Percentiles rank a stretch among this genome's conserved stretches.
Evolutionary conservation across 2,113 vertebrate species (phyloP).

Genomic region (Calidris pugnax): DNA sequence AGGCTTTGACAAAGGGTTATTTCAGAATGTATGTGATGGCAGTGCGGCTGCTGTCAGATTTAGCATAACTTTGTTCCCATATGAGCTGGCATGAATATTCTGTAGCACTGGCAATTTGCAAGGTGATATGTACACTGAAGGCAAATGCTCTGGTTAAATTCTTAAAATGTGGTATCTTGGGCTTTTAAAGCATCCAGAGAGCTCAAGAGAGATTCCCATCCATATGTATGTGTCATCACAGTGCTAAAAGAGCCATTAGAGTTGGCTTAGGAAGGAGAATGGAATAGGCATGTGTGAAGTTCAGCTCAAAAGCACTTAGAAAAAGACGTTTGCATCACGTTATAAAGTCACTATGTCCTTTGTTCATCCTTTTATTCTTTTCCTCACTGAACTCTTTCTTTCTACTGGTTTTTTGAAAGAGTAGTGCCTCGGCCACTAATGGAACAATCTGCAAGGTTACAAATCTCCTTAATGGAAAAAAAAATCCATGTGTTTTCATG

Average conservation of each 20-base stretch:
- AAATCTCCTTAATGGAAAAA: background rate
- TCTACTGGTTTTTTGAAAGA: background rate
- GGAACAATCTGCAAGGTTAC: background rate
- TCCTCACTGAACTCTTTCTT: background rate
- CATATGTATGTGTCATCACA: background rate
- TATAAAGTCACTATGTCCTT: background rate
- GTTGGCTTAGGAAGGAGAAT: background rate
- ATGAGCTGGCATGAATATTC: conserved; percentile 32
- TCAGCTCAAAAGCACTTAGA: background rate
- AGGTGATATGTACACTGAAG: conserved; percentile 25
- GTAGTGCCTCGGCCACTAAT: background rate
- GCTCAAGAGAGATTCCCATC: background rate
- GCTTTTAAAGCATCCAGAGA: conserved; percentile 5
- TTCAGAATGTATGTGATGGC: conserved; percentile 51
- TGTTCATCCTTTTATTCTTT: background rate
- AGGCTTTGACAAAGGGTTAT: conserved; percentile 28
- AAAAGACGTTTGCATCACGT: background rate
- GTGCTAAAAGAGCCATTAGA: background rate
- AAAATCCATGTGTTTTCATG: background rate
- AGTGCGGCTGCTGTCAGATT: conserved; percentile 47
- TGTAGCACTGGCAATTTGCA: conserved; percentile 35
- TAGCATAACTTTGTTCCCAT: background rate
- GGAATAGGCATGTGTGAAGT: background rate
- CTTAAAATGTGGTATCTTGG: conserved; percentile 12
- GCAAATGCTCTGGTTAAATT: conserved; percentile 36